Percentiles rank a stretch among this genome's conserved stretches.
phyloP scores from a whole-genome alignment of 2,113 vertebrate genomes.

The Oryzias celebensis region DNA sequence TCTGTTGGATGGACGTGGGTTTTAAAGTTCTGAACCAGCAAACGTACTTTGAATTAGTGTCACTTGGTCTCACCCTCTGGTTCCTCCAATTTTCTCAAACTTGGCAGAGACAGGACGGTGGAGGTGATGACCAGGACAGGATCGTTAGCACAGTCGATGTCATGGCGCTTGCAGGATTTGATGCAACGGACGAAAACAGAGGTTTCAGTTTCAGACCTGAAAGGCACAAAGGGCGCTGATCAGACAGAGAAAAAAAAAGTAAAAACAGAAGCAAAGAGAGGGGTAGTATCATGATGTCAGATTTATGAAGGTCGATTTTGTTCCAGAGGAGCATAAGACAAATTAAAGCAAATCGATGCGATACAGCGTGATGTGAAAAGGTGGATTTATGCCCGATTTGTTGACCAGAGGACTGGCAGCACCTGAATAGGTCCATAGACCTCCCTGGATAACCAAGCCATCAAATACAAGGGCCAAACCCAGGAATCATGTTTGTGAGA shows the following conservation, averaged over 20 bases:
- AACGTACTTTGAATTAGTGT: neutral
- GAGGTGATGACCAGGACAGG: slow-evolving; percentile 42
- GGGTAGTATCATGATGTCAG: neutral
- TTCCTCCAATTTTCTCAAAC: slow-evolving; percentile 16
- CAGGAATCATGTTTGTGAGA: slow-evolving; percentile 23
- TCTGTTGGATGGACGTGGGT: slow-evolving; percentile 37
- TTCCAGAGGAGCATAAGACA: neutral
- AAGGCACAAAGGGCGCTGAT: neutral
- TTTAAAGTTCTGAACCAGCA: slow-evolving; percentile 14
- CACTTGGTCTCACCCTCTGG: slow-evolving; percentile 37
- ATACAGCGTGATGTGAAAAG: neutral
- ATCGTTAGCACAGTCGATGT: slow-evolving; percentile 29
- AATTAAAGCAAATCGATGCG: neutral
- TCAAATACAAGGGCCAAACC: slow-evolving; percentile 38
- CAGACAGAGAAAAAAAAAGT: neutral
- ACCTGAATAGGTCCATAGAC: slow-evolving; percentile 56
- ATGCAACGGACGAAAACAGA: slow-evolving; percentile 28
- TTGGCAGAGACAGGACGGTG: slow-evolving; percentile 51
- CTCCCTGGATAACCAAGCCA: slow-evolving; percentile 39
- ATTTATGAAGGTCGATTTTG: too few relatives aligned
- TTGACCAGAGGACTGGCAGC: slow-evolving; percentile 39
- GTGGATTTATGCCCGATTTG: slow-evolving; percentile 2
- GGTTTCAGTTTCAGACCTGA: slow-evolving; percentile 7
- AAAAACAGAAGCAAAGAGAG: neutral
- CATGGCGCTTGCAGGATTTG: slow-evolving; percentile 34